A percentile compares a stretch with the other conserved stretches of the same genome.
These are phyloP conservation scores for Eriocheir sinensis DNA, from an alignment of 1,140 invertebrate genomes.

Conservation along the genomic window DNA sequence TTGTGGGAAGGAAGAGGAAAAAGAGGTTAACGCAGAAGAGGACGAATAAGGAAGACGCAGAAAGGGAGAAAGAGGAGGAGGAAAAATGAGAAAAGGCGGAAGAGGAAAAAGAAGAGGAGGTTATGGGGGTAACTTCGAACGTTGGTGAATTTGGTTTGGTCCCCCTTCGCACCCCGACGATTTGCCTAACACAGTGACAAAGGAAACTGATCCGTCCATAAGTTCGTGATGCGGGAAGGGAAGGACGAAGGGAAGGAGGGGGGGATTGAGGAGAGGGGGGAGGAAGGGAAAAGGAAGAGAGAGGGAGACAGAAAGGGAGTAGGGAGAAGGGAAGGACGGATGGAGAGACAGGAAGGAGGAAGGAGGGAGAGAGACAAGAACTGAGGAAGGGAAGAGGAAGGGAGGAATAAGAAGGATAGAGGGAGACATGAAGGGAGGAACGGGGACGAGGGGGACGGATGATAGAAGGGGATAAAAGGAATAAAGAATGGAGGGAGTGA, in stretches of 20 bases:
- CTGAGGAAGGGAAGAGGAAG: too few relatives aligned
- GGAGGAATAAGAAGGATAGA: too few relatives aligned
- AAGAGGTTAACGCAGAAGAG: neutral
- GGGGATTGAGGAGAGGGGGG: neutral
- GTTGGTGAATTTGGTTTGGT: neutral
- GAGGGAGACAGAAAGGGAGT: slow-evolving; percentile 18
- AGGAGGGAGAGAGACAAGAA: too few relatives aligned
- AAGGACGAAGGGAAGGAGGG: neutral
- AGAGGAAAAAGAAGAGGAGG: neutral
- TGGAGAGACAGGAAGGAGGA: neutral
- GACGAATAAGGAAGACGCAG: neutral
- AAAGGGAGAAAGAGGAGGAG: neutral
- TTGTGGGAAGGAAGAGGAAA: neutral
- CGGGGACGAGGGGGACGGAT: too few relatives aligned
- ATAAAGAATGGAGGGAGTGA: too few relatives aligned
- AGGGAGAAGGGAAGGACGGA: neutral
- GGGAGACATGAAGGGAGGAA: too few relatives aligned
- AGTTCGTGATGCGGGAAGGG: neutral
- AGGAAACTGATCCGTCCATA: neutral
- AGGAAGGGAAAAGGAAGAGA: neutral
- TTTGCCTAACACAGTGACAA: neutral
- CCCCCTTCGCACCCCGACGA: neutral
- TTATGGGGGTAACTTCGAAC: slow-evolving; percentile 6
- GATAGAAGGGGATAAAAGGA: too few relatives aligned
- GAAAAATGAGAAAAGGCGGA: neutral